phyloP scores from a whole-genome alignment of 2,113 vertebrate genomes.

The Brachyistius frenatus region DNA sequence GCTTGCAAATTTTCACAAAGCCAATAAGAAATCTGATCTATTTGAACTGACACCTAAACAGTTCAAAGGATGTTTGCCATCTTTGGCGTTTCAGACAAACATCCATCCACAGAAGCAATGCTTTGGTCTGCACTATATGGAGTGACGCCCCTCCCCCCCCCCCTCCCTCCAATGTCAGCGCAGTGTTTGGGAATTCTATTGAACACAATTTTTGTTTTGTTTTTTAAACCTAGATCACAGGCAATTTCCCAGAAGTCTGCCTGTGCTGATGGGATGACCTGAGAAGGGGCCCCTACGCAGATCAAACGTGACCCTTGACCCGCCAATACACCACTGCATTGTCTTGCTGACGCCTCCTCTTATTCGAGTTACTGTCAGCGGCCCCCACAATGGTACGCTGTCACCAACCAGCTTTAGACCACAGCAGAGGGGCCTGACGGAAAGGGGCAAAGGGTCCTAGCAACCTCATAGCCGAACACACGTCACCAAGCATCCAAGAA shows the following conservation, averaged over 20 bases:
- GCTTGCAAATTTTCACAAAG: neutral
- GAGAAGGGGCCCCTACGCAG: slow-evolving; percentile 60
- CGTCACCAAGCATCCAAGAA: slow-evolving; percentile 45
- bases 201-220: slow-evolving; percentile 19
- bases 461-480: slow-evolving; percentile 47
- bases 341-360: slow-evolving; percentile 61
- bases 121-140: slow-evolving; percentile 4
- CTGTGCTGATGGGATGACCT: slow-evolving; percentile 65
- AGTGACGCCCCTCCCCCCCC: neutral
- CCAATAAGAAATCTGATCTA: neutral
- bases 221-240: slow-evolving; percentile 53
- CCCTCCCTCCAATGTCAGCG: slow-evolving; percentile 14
- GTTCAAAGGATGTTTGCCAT: neutral
- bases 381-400: slow-evolving; percentile 62
- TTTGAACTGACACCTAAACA: neutral
- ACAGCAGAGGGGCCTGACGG: slow-evolving; percentile 40
- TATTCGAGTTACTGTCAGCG: slow-evolving; percentile 68
- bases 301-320: slow-evolving; percentile 81
- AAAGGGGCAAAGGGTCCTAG: slow-evolving; percentile 44
- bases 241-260: slow-evolving; percentile 75
- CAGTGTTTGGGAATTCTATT: slow-evolving; percentile 33
- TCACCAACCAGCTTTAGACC: slow-evolving; percentile 66
- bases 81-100: neutral
- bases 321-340: slow-evolving; percentile 65
- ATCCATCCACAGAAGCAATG: neutral